A percentile compares a stretch with the other conserved stretches of the same genome.
These are phyloP conservation scores for Cabera pusaria DNA, from an alignment of 2,888 invertebrate species.

Conservation along the genomic window DNA sequence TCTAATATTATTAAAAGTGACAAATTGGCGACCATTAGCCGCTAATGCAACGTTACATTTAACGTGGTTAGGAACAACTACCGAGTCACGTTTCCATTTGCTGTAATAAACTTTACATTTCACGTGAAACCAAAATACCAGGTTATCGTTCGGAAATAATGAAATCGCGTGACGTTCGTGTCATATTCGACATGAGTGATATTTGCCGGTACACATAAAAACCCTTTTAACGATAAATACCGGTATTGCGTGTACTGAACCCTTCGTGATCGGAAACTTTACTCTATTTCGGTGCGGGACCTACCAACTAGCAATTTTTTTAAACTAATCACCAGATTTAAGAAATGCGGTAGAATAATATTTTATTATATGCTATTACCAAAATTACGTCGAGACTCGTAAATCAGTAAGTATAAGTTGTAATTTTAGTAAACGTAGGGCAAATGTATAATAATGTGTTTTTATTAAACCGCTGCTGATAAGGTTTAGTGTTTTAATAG, in stretches of 20 bases:
- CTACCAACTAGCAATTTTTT: slow-evolving; percentile 15
- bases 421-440: slow-evolving; percentile 19
- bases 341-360: slow-evolving; percentile 17
- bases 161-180: slow-evolving; percentile 34
- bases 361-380: slow-evolving; percentile 20
- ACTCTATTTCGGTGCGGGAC: slow-evolving; percentile 23
- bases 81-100: slow-evolving; percentile 6
- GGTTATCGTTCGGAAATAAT: slow-evolving; percentile 25
- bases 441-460: slow-evolving; percentile 1
- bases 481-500: slow-evolving; percentile 1
- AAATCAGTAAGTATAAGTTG: slow-evolving; percentile 13
- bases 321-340: slow-evolving; percentile 20
- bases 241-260: slow-evolving; percentile 30
- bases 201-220: slow-evolving; percentile 35
- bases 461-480: neutral
- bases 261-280: slow-evolving; percentile 32
- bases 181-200: slow-evolving; percentile 33
- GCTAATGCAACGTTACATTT: neutral
- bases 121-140: slow-evolving; percentile 13
- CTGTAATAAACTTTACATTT: slow-evolving; percentile 12
- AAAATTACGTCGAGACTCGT: slow-evolving; percentile 16
- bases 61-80: neutral
- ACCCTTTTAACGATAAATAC: slow-evolving; percentile 36
- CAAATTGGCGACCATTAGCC: neutral
- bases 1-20: neutral